These are phyloP conservation scores for Papilio aristodemus DNA, from an alignment of 1,140 invertebrate genomes.

Conservation along the genomic window DNA sequence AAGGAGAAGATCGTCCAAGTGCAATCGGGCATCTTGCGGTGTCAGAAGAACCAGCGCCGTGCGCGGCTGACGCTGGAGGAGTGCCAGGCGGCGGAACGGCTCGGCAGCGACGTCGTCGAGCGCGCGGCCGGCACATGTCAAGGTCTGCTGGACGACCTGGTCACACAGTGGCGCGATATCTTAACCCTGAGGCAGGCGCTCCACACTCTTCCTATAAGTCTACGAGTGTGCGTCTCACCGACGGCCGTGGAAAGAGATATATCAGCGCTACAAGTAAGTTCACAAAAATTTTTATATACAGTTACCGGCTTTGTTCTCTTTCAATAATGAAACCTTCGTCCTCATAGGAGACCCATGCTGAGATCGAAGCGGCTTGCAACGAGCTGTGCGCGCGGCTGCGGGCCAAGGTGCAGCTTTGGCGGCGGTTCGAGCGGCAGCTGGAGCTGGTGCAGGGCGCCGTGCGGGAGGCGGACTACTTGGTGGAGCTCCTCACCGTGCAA, in stretches of 20 bases:
- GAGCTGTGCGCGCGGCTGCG: constrained; percentile 84
- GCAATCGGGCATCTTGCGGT: constrained; percentile 84
- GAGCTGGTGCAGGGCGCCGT: constrained; percentile 89
- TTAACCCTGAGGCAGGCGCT: constrained; percentile 86
- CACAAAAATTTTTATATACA: not conserved
- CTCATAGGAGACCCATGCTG: constrained; percentile 85
- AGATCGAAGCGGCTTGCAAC: constrained; percentile 85
- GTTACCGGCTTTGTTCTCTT: not conserved
- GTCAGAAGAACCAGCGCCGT: constrained; percentile 84
- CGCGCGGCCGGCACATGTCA: constrained; percentile 85
- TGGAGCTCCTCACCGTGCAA: constrained; percentile 89
- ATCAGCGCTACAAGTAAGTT: constrained; percentile 81
- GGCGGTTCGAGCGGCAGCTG: constrained; percentile 86
- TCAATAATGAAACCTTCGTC: not conserved
- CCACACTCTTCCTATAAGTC: constrained; percentile 86
- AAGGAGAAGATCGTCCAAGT: constrained; percentile 86
- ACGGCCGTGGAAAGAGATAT: constrained; percentile 87
- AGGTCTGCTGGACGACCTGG: constrained; percentile 83
- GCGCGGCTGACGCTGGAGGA: constrained; percentile 84
- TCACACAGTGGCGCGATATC: constrained; percentile 87
- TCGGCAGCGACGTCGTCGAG: constrained; percentile 86
- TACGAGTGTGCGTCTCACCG: constrained; percentile 87
- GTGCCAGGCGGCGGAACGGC: constrained; percentile 85
- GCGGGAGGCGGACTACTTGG: constrained; percentile 91
- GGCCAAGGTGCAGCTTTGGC: constrained; percentile 85